Evolutionary conservation across 2,888 invertebrate genomes (phyloP), one percentile per base, ranked within the genome.

Genomic region (Marasmarcha lunaedactyla): DNA sequence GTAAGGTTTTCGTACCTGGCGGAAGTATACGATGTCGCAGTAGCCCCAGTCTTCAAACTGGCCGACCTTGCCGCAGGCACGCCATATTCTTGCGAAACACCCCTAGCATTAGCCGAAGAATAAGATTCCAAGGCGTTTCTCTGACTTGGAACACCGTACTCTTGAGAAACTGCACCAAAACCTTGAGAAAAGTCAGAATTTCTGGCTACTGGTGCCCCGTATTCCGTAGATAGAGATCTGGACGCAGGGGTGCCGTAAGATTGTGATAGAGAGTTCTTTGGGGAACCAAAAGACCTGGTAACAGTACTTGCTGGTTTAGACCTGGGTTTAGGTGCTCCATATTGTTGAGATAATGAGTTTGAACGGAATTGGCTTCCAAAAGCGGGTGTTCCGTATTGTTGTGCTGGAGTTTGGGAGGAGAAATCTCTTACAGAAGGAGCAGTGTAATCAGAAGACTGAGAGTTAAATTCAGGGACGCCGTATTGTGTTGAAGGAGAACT

Each of bases 21-120:
- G 40, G 57, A 47, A 35, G 63, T 70, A 54, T 77, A 86, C 2
- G 67, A 59, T 1, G 71, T 63, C 13, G 61, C 55, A 13, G 61
- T 50, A 10, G 67, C 70, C 42, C 54, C 54, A 7, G 71, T 70
- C 46, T 84, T 85, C 35, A 79, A 71, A 11, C 43, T 47, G 14
- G 51, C 55, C 20, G 52, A 46, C 13, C 58, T 52, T 35, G 48
- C 46, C 15, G 72, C 61, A 20, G 86, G 85, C n/a, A 70, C 74
- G 25, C 84, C 84, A 45, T 86, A 85, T 41, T 74, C 76, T 40
- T 74, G 69, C 37, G 84, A 76, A 2, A 59, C 14, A 12, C 47
- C 48, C 35, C 63, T 59, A 2, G 57, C 49, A 38, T 67, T 66
- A 9, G 86, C 84, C 25, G 74, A 77, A 27, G 81, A 83, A 44